Evolutionary conservation across 2,113 vertebrate species (phyloP), one percentile per base, ranked within the genome.

Genomic region (Ia io): DNA sequence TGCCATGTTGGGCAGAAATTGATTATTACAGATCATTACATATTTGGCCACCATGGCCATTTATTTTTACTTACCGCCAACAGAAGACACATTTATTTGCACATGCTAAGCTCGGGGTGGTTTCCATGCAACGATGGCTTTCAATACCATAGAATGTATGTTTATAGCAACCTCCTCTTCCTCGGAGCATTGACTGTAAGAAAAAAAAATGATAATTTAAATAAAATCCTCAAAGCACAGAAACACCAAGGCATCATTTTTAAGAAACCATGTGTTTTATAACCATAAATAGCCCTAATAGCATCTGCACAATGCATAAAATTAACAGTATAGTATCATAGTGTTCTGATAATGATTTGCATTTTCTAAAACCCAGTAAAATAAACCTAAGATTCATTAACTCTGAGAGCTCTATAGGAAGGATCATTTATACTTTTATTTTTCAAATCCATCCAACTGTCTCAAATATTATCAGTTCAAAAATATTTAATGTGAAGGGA

Each of bases 71-170:
- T 97, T 94, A 99, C 99, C 99, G 99, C 99, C 99, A 99, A 97
- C 99, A 99, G 97, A 99, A 99, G 90, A 99, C 99, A 14, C 99
- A 99, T 93, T 99, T 99, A 98, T 99, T 99, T 2, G 99, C 99
- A 47, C 99, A 99, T 13, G 99, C 99, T 88, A 99, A 98, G 97
- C 99, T 99, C 0, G 99, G 99, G 0, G 99, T 99, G 23, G 99
- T 98, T 98, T 99, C 99, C 99, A 99, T 99, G 98, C 99, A 99
- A 49, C 99, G 98, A 90, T 99, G 99, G 80, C 99, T 99, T 98
- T 99, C 99, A 0, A 99, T 99, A 3, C 99, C 99, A 0, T 99
- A 99, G 96, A 99, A 99, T 0, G 99, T 99, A 98, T 99, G 99
- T 73, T 99, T 99, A 98, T 99, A 99, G 96, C 99, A 99, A 47